Percentiles rank a stretch among this genome's conserved stretches.
These are phyloP conservation scores for Nerophis ophidion DNA, from an alignment of 2,113 vertebrate species.

Conservation along the genomic window DNA sequence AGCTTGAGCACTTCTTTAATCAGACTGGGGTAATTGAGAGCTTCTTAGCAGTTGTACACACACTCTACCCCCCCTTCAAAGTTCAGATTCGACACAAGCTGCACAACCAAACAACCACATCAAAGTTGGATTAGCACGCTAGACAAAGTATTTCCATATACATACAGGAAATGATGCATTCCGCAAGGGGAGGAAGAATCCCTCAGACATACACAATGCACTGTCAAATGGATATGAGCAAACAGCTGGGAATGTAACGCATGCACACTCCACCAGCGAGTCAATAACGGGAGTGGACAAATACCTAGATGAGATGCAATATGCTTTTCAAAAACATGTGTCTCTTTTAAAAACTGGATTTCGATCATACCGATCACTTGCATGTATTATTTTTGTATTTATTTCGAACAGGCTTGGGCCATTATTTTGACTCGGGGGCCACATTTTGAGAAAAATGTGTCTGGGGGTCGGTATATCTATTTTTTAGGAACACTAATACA, in stretches of 20 bases:
- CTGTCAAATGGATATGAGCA: conserved; percentile 30
- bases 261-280: conserved; percentile 31
- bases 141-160: conserved; percentile 14
- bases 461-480: no score
- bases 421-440: no score
- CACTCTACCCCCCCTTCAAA: conserved; percentile 1
- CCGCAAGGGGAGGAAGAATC: background rate
- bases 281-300: conserved; percentile 43
- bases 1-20: conserved; percentile 44
- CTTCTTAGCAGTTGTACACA: conserved; percentile 9
- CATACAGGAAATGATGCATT: conserved; percentile 20
- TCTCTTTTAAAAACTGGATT: conserved; percentile 16
- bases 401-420: no score
- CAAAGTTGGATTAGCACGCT: conserved; percentile 34
- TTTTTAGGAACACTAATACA: no score
- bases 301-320: conserved; percentile 34
- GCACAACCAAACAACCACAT: conserved; percentile 28
- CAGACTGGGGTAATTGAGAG: conserved; percentile 50
- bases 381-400: background rate
- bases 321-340: conserved; percentile 27
- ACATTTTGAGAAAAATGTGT: no score
- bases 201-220: conserved; percentile 9
- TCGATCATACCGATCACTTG: background rate
- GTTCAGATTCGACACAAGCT: conserved; percentile 42
- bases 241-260: conserved; percentile 60